Conservation (phyloP, 2,113 vertebrate species). For the Acrocephalus kingi region DNA sequence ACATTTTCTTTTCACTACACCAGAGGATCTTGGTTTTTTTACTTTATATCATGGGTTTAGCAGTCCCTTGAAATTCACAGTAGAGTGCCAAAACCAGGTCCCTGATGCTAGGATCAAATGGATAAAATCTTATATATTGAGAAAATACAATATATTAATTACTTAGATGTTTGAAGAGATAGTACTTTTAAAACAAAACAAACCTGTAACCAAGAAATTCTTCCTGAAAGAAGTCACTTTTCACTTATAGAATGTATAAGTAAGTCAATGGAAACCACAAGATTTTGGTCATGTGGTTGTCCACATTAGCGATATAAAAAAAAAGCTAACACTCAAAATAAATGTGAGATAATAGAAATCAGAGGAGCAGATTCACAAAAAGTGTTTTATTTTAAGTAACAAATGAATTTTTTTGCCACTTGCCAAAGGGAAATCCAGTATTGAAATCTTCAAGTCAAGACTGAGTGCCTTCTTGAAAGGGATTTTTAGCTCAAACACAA, state of each 20-base stretch:
- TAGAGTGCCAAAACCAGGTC: neutral
- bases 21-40: neutral
- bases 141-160: neutral
- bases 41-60: neutral
- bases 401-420: neutral
- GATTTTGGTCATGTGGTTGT: neutral
- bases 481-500: neutral
- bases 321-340: neutral
- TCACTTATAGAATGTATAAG: rapidly evolving
- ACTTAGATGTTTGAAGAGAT: neutral
- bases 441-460: neutral
- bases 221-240: neutral
- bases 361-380: neutral
- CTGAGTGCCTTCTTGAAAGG: neutral
- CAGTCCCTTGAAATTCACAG: neutral
- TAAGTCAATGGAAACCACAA: neutral
- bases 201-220: neutral
- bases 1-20: neutral
- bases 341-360: neutral
- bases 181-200: neutral
- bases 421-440: neutral
- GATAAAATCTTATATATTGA: neutral
- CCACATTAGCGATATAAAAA: neutral
- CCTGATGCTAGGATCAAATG: neutral
- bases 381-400: neutral